phyloP scores from a whole-genome alignment of 1,140 invertebrate genomes.

The Euwallacea similis region DNA sequence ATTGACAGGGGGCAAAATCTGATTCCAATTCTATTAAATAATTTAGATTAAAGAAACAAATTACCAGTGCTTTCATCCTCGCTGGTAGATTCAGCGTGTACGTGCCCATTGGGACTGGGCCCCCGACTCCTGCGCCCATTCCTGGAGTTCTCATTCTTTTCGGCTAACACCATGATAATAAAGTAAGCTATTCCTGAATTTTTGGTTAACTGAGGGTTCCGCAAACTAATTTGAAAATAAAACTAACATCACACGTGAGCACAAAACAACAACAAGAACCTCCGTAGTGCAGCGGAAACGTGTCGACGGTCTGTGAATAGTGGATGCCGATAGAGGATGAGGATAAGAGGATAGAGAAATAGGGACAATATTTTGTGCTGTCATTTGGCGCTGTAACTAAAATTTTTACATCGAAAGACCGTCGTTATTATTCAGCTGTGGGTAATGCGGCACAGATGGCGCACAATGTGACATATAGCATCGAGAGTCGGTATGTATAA shows the following conservation, averaged over 20 bases:
- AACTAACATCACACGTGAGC: constrained; percentile 20
- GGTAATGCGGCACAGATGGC: no score
- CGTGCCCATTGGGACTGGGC: constrained; percentile 87
- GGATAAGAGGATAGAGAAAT: no score
- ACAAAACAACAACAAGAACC: constrained; percentile 3
- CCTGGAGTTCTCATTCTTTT: constrained; percentile 78
- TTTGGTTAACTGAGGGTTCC: not conserved
- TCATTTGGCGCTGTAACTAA: constrained; percentile 30
- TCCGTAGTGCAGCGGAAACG: constrained; percentile 27
- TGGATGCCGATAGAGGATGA: no score
- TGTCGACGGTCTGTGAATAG: no score
- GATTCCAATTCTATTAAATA: no score
- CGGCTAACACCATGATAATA: constrained; percentile 76
- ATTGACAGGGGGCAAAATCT: no score
- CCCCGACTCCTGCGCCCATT: constrained; percentile 85
- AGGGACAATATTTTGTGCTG: not conserved
- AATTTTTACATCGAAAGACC: constrained; percentile 44
- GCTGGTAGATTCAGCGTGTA: constrained; percentile 75
- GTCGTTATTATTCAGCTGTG: constrained; percentile 40
- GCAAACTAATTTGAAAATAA: constrained; percentile 24
- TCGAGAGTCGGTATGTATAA: no score
- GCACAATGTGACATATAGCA: no score
- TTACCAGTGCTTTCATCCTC: constrained; percentile 77
- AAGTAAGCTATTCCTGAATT: no score
- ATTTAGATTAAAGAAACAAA: not conserved